Evolutionary conservation across 1,140 invertebrate species (phyloP), one percentile per base, ranked within the genome.

Genomic region (Sinonovacula constricta): DNA sequence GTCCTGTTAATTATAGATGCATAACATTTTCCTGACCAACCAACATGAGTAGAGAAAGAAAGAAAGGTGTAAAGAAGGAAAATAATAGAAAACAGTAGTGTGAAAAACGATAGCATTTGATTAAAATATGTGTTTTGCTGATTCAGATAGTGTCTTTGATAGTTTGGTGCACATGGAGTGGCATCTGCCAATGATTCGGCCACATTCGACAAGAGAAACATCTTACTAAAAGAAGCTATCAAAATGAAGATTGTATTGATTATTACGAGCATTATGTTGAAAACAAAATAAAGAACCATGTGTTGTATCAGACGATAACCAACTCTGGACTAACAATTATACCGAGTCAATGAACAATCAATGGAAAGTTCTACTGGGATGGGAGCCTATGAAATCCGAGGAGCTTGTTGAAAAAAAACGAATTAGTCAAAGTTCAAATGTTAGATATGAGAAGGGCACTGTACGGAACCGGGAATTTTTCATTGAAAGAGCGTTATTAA

Each of bases 231-330:
- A 51, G 7, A 3, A 34, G 7, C 34, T 39, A 18, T 39, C 7
- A 45, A 53, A 0, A 14, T 30, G 33, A 69, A 69, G 66, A 69
- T 24, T 30, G 31, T 24, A 4, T 10, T 10, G n/a, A 0, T 10
- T 69, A 69, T n/a, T 69, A 69, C 33, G 51, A 56, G 45, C 53
- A 69, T n/a, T 24, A 68, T 30, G 28, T 53, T 10, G 66, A 68
- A 30, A 68, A 30, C 10, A 68, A 68, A 28, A 53, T 30, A 12
- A 5, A 18, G 10, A 30, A 69, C 12, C 49, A 54, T n/a, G 49
- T 69, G n/a, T n/a, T 1, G 45, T 69, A 7, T 69, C n/a, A 12
- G 18, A 18, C 14, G 45, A 31, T 28, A 51, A 56, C 3, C 5
- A 69, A 4, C 18, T 69, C 18, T 69, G 66, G 66, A 69, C 22